Evolutionary conservation across 2,113 vertebrate genomes (phyloP).

Genomic region (Coturnix japonica): DNA sequence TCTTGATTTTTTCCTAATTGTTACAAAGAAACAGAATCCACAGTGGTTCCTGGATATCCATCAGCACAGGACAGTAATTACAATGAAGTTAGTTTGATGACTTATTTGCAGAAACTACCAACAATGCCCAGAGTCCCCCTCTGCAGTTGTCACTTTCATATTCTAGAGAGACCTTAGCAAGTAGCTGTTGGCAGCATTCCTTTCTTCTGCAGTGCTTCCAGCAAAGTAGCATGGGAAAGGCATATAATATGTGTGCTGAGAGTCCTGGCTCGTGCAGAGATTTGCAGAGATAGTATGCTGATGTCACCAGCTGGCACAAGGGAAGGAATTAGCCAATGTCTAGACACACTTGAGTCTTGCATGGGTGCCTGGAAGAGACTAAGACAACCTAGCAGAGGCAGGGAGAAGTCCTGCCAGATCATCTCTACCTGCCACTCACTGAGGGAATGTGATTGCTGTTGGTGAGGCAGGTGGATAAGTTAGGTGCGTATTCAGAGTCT

Average conservation of each 20-base stretch:
- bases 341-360: slow-evolving; percentile 15
- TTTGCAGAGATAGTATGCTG: slow-evolving; percentile 4
- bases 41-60: not conserved
- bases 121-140: not conserved
- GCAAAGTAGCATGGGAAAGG: not conserved
- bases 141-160: not conserved
- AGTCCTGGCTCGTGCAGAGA: not conserved
- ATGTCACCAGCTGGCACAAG: slow-evolving; percentile 45
- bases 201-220: not conserved
- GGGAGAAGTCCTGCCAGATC: not conserved
- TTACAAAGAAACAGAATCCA: not conserved
- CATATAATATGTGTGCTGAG: accelerated
- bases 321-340: slow-evolving; percentile 41
- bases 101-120: not conserved
- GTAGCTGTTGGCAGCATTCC: not conserved
- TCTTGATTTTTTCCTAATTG: not conserved
- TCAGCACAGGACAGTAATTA: not conserved
- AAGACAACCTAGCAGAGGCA: not conserved
- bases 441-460: accelerated
- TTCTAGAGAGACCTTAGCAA: not conserved
- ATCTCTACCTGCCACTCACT: accelerated
- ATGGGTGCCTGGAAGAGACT: not conserved
- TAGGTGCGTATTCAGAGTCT: not conserved
- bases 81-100: not conserved
- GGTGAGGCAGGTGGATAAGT: not conserved